Base-by-base conservation (phyloP, 1,140 invertebrate species). In the Sarcophaga peregrina region DNA sequence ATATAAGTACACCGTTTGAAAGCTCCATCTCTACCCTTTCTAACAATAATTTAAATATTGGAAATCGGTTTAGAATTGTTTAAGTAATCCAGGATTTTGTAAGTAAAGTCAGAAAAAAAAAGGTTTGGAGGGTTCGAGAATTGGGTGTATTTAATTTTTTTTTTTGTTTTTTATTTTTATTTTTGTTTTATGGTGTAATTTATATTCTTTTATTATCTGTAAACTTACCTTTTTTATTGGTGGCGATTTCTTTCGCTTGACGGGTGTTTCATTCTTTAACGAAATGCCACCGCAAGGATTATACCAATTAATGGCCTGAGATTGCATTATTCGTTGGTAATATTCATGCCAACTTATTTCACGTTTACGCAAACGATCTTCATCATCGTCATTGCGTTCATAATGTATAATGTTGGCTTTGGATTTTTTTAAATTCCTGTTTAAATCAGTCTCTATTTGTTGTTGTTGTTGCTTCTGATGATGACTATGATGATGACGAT, bases 251-350 rank as follows among this genome's bases (percentile, higher is more conserved):
- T 46, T 62, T 45, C 25, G 25, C 11, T 46, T 47, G 17, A 68
- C 20, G 8, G 62, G 62, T 81, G n/a, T 62, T 17, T 13, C 68
- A 68, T 84, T 5, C 48, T 76, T 68, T 74, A 87, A 20, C 3
- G 17, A 20, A 50, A 78, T 52, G 17, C 87, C 87, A 3, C 84
- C 83, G 80, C 87, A 88, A 8, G 83, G 84, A 46, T 88, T 88
- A 54, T 80, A 83, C 87, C 87, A 88, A 5, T 85, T 85, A 46
- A 86, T 45, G 0, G 80, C 48, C 73, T 84, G 45, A 81, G 82
- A 82, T 10, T 73, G 85, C 20, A 88, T 83, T 10, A 84, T 83
- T 10, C 46, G n/a, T 5, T 83, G 75, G 75, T 88, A 88, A 7
- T 58, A 20, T 8, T 81, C 58, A 68, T 50, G 10, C 15, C 78